These are phyloP conservation scores for Egretta garzetta DNA, from an alignment of 2,113 vertebrate genomes.

Conservation along the genomic window DNA sequence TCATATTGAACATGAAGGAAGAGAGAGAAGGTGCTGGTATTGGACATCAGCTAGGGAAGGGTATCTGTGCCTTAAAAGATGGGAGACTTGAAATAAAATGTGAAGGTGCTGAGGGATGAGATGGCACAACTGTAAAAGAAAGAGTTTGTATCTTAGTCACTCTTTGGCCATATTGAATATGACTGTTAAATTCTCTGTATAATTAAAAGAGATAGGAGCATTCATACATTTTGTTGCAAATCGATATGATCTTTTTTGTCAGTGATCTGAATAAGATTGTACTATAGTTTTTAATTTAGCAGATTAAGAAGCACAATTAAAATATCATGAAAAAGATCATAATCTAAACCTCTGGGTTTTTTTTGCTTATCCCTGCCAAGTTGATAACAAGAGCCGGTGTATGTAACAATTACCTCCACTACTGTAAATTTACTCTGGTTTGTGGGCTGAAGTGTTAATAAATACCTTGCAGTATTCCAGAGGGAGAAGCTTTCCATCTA, in stretches of 20 bases:
- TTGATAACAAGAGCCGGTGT: conserved; percentile 73
- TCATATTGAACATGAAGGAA: not conserved
- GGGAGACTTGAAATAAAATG: not conserved
- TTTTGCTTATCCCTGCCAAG: conserved; percentile 72
- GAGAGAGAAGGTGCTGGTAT: not conserved
- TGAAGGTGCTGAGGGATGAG: not conserved
- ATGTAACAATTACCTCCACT: conserved; percentile 77
- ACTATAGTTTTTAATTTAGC: conserved; percentile 81
- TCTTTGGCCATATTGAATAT: conserved; percentile 56
- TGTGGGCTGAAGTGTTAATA: conserved; percentile 78
- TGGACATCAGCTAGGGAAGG: not conserved
- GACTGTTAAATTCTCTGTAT: conserved; percentile 64
- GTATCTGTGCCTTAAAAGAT: not conserved
- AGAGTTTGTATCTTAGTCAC: conserved; percentile 10
- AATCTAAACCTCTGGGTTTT: conserved; percentile 70
- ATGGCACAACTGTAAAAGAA: not conserved
- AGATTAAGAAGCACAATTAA: conserved; percentile 84
- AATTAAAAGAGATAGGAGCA: conserved; percentile 72
- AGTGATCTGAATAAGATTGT: conserved; percentile 77
- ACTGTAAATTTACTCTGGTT: conserved; percentile 78
- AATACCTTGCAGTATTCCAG: conserved; percentile 77
- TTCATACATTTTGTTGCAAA: conserved; percentile 74
- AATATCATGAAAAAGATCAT: conserved; percentile 81
- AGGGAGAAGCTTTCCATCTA: conserved; percentile 77
- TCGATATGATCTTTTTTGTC: conserved; percentile 76